Percentiles rank a stretch among this genome's conserved stretches.
These are phyloP conservation scores for Scleropages formosus DNA, from an alignment of 2,797 vertebrate genomes.

Conservation along the genomic window DNA sequence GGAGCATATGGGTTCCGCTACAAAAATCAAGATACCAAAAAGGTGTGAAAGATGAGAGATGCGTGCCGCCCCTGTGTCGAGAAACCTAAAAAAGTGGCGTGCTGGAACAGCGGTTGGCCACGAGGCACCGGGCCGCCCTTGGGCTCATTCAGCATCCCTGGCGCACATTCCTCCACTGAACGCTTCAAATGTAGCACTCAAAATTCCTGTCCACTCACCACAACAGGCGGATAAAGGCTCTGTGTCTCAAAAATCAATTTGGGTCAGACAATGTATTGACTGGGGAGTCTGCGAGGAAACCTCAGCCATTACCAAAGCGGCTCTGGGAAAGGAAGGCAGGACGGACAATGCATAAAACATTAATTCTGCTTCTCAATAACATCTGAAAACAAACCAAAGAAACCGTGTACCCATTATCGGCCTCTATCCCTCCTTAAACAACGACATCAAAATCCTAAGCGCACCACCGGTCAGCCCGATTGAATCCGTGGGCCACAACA, in stretches of 20 bases:
- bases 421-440: background rate
- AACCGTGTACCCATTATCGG: background rate
- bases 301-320: background rate
- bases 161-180: background rate
- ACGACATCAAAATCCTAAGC: background rate
- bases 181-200: background rate
- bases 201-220: background rate
- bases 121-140: background rate
- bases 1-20: no score
- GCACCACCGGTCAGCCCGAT: no score
- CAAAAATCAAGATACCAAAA: no score
- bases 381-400: background rate
- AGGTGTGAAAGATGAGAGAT: no score
- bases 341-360: background rate
- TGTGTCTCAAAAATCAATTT: background rate
- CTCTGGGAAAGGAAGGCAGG: no score
- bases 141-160: background rate
- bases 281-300: background rate
- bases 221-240: background rate
- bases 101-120: no score
- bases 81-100: background rate
- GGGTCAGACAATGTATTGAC: background rate
- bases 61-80: no score
- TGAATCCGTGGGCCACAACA: background rate
- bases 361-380: background rate